Evolutionary conservation across 2,888 invertebrate genomes (phyloP).

Genomic region (Eristalis arbustorum): DNA sequence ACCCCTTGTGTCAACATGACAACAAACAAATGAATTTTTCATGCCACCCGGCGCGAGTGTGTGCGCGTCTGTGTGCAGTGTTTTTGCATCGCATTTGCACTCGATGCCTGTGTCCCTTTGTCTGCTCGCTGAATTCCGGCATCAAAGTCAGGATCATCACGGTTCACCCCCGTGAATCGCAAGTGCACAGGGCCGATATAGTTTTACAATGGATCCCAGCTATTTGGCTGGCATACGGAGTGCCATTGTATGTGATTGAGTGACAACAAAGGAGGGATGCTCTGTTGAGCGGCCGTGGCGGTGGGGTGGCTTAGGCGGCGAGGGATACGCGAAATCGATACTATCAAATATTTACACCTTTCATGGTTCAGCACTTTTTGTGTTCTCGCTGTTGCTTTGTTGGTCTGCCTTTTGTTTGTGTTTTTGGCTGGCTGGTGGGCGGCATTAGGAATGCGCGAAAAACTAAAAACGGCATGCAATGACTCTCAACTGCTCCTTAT

Average conservation of each 20-base stretch:
- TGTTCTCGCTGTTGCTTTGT: constrained; percentile 27
- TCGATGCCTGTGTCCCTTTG: constrained; percentile 51
- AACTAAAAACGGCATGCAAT: constrained; percentile 12
- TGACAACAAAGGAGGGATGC: constrained; percentile 62
- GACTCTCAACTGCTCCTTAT: constrained; percentile 30
- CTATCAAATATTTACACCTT: constrained; percentile 71
- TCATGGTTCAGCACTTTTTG: constrained; percentile 67
- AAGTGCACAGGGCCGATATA: constrained; percentile 47
- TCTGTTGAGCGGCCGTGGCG: constrained; percentile 23
- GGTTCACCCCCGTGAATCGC: constrained; percentile 19
- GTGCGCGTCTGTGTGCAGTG: constrained; percentile 25
- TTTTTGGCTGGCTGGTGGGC: constrained; percentile 23
- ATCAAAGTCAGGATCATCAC: constrained; percentile 59
- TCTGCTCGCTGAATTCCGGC: constrained; percentile 35
- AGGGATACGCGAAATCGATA: constrained; percentile 61
- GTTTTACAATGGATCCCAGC: constrained; percentile 63
- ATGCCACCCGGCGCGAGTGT: constrained; percentile 24
- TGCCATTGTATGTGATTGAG: constrained; percentile 19
- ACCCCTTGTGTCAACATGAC: constrained; percentile 50
- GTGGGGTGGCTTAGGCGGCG: neutral
- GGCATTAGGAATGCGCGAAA: constrained; percentile 42
- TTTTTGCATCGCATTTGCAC: constrained; percentile 51
- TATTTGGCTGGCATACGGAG: constrained; percentile 54
- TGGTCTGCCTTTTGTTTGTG: constrained; percentile 47
- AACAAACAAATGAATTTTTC: constrained; percentile 70